Evolutionary conservation across 2,888 invertebrate species (phyloP).

Genomic region (Eupsilia transversa): DNA sequence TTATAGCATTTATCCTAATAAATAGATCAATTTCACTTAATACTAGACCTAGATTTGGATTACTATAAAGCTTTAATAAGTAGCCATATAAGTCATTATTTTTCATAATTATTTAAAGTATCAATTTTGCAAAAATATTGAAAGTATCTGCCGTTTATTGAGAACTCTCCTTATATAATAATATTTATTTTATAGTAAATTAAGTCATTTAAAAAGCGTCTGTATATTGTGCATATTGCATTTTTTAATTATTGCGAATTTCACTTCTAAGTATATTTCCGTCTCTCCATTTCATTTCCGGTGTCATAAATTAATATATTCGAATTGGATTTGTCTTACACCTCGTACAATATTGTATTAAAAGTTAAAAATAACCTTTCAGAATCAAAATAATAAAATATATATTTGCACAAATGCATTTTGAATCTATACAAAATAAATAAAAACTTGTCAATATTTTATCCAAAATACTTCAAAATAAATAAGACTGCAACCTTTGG

Average conservation of each 20-base stretch:
- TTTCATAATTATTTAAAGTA: slow-evolving; percentile 5
- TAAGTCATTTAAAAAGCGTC: slow-evolving; percentile 25
- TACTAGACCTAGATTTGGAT: slow-evolving; percentile 55
- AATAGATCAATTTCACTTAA: slow-evolving; percentile 67
- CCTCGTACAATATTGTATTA: not conserved
- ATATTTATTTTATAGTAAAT: slow-evolving; percentile 4
- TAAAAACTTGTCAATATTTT: slow-evolving; percentile 14
- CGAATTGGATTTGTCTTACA: not conserved
- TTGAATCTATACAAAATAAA: slow-evolving; percentile 26
- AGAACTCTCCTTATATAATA: slow-evolving; percentile 3
- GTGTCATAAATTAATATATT: slow-evolving; percentile 3
- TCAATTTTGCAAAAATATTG: slow-evolving; percentile 34
- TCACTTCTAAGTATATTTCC: not conserved
- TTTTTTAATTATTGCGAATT: slow-evolving; percentile 11
- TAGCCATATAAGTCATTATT: slow-evolving; percentile 24
- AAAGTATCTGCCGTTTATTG: slow-evolving; percentile 22
- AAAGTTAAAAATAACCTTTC: not conserved
- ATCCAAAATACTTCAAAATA: slow-evolving; percentile 1
- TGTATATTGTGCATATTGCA: slow-evolving; percentile 11
- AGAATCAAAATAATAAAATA: not conserved
- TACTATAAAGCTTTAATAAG: slow-evolving; percentile 21
- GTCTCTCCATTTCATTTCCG: not conserved
- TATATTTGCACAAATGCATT: not conserved
- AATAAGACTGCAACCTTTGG: slow-evolving; percentile 27
- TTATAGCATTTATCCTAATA: slow-evolving; percentile 59